Conservation (phyloP, 2,888 invertebrate genomes). For the Sphaerophoria taeniata region DNA sequence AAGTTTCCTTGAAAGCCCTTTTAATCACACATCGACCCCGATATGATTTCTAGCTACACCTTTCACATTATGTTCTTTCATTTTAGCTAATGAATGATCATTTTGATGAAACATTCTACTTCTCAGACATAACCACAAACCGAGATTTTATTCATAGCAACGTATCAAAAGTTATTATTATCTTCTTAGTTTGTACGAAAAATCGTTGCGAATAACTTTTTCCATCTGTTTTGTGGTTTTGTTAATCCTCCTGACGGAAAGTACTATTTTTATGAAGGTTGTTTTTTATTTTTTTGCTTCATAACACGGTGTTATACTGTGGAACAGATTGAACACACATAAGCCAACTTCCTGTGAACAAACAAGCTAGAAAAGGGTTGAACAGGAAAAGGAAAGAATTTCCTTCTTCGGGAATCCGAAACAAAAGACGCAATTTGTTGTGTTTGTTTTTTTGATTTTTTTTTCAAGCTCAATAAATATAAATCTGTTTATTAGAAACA, state of each 20-base stretch:
- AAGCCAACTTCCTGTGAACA: too few relatives aligned
- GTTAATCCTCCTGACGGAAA: constrained; percentile 5
- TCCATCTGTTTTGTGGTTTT: constrained; percentile 17
- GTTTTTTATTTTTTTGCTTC: constrained; percentile 7
- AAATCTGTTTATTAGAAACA: constrained; percentile 34
- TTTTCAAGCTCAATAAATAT: constrained; percentile 15
- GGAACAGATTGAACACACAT: background rate
- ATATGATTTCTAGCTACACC: too few relatives aligned
- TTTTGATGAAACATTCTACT: too few relatives aligned
- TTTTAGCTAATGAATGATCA: too few relatives aligned
- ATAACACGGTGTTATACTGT: background rate
- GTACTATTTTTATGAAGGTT: constrained; percentile 7
- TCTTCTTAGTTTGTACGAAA: background rate
- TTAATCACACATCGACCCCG: too few relatives aligned
- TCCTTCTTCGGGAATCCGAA: background rate
- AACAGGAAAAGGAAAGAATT: constrained; percentile 8
- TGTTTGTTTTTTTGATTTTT: background rate
- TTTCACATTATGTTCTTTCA: too few relatives aligned
- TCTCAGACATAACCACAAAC: too few relatives aligned
- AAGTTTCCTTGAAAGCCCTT: too few relatives aligned
- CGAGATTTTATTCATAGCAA: too few relatives aligned
- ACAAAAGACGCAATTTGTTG: background rate
- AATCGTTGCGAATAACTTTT: background rate
- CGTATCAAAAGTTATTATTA: too few relatives aligned
- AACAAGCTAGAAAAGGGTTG: background rate